A percentile compares a stretch with the other conserved stretches of the same genome.
Conservation (phyloP, 2,888 invertebrate species). For the Drosophila differens region DNA sequence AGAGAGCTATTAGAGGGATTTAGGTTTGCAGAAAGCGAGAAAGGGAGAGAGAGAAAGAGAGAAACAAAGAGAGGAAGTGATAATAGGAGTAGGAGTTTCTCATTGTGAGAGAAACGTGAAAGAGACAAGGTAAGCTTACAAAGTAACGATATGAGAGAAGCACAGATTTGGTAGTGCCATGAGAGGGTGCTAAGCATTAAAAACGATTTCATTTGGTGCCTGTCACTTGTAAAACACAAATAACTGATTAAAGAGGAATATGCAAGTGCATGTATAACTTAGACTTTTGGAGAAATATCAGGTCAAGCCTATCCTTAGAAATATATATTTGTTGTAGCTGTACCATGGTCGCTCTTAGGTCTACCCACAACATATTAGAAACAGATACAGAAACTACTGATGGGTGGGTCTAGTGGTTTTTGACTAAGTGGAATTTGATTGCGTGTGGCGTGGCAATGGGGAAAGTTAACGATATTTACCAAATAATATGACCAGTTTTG, state of each 20-base stretch:
- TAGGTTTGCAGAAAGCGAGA: background rate
- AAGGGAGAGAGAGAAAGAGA: background rate
- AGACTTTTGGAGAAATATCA: background rate
- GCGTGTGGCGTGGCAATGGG: slow-evolving; percentile 69
- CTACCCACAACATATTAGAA: background rate
- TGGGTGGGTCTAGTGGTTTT: slow-evolving; percentile 22
- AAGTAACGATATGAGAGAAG: background rate
- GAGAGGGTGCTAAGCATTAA: background rate
- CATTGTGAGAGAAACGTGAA: background rate
- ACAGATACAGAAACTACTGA: background rate
- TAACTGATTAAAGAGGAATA: background rate
- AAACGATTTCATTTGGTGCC: background rate
- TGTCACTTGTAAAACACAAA: background rate
- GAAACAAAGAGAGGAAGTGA: background rate
- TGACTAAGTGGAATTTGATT: slow-evolving; percentile 66
- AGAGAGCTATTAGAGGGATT: background rate
- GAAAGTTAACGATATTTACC: slow-evolving; percentile 79
- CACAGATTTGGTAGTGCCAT: too few relatives aligned
- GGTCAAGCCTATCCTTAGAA: background rate
- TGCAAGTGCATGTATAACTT: background rate
- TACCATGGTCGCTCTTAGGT: background rate
- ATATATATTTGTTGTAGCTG: background rate
- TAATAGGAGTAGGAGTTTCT: background rate
- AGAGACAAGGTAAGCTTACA: background rate
- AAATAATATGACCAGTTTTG: slow-evolving; percentile 62